Evolutionary conservation across 2,797 vertebrate genomes (phyloP).

Genomic region (Psittacula derbiana): DNA sequence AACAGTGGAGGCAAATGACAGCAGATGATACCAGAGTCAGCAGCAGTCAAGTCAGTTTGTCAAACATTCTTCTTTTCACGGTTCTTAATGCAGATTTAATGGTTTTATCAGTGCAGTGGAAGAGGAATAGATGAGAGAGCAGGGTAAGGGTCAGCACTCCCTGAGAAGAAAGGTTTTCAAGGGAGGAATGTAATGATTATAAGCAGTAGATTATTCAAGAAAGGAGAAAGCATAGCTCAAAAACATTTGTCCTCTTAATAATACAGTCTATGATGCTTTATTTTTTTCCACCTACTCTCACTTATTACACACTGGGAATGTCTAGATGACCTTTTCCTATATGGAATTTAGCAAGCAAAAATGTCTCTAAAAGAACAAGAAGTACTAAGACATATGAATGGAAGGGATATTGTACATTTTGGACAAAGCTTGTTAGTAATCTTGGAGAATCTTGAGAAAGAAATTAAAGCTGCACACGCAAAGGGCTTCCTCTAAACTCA

Average conservation of each 20-base stretch:
- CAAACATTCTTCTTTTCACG: not conserved
- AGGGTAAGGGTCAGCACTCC: not conserved
- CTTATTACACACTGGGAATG: not conserved
- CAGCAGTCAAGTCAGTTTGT: conserved; percentile 3
- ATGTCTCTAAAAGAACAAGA: not conserved
- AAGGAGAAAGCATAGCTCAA: not conserved
- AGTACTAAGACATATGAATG: not conserved
- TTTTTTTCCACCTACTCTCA: not conserved
- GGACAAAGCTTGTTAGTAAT: not conserved
- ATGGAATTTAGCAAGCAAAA: not conserved
- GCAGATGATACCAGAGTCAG: not conserved
- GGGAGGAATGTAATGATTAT: not conserved
- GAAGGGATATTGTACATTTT: not conserved
- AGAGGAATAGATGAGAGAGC: not conserved
- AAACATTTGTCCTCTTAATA: not conserved
- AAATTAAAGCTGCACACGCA: not conserved
- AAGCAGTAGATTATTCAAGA: not conserved
- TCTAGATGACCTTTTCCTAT: not conserved
- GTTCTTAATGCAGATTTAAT: conserved; percentile 19
- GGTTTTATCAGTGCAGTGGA: not conserved
- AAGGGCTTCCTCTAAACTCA: not conserved
- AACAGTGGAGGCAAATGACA: not conserved
- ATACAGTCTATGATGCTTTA: not conserved
- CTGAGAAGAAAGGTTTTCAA: not conserved
- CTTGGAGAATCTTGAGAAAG: not conserved